Evolutionary conservation across 2,113 vertebrate genomes (phyloP).

Genomic region (Arothron firmamentum): DNA sequence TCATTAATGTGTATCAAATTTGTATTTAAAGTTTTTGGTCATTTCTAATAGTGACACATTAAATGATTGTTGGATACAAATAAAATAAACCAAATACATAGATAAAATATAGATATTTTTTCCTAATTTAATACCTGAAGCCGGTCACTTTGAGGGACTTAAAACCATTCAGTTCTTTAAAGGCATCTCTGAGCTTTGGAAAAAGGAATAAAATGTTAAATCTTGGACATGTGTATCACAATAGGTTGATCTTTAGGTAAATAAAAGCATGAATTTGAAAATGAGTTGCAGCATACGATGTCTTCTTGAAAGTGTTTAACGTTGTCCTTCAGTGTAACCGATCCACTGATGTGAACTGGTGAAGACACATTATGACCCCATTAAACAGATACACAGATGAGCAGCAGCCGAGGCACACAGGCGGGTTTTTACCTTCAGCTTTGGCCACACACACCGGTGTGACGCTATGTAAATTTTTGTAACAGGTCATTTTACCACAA

Average conservation of each 20-base stretch:
- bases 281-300: slow-evolving; percentile 1
- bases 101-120: no score
- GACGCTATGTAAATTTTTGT: slow-evolving; percentile 21
- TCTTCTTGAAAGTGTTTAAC: rapidly evolving
- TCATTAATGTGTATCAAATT: no score
- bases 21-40: no score
- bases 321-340: rapidly evolving
- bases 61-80: no score
- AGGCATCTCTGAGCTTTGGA: not conserved
- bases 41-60: no score
- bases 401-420: no score
- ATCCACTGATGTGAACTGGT: slow-evolving; percentile 45
- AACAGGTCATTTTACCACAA: slow-evolving; percentile 43
- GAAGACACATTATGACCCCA: slow-evolving; percentile 14
- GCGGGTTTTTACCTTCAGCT: slow-evolving; percentile 39
- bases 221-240: no score
- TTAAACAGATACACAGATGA: no score
- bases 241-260: no score
- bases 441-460: slow-evolving; percentile 53
- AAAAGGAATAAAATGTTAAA: slow-evolving; percentile 1
- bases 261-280: not conserved
- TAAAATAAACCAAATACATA: no score
- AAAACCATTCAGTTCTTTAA: slow-evolving; percentile 42
- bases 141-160: not conserved
- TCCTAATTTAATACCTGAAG: slow-evolving; percentile 16